Conservation (phyloP, 2,113 vertebrate genomes). For the Mormyrus lacerda region DNA sequence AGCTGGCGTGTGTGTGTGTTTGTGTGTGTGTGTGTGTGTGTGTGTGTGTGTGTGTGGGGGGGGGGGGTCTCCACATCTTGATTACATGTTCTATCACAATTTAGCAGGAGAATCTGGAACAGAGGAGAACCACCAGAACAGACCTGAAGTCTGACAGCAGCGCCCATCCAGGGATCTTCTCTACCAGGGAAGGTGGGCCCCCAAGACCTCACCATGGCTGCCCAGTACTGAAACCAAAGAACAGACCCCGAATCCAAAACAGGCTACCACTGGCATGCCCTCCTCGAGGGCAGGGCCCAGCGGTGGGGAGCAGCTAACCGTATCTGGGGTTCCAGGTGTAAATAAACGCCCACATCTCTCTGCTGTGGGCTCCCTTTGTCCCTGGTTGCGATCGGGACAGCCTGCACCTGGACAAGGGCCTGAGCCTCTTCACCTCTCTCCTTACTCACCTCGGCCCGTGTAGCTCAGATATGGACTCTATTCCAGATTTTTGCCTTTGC, state of each 20-base stretch:
- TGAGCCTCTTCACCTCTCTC: neutral
- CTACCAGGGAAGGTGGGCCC: slow-evolving; percentile 83
- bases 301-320: neutral
- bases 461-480: neutral
- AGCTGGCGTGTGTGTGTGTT: neutral
- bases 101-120: slow-evolving; percentile 79
- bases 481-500: neutral
- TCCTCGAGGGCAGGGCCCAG: neutral
- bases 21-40: neutral
- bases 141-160: slow-evolving; percentile 72
- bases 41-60: neutral
- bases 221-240: neutral
- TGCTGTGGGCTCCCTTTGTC: neutral
- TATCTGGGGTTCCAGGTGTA: neutral
- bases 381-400: neutral
- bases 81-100: neutral
- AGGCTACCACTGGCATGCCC: neutral
- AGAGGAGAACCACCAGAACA: slow-evolving; percentile 73
- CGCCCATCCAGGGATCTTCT: slow-evolving; percentile 83
- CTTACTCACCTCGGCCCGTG: neutral
- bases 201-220: neutral
- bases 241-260: neutral
- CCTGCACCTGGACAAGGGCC: neutral
- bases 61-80: slow-evolving; percentile 26
- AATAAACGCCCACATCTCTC: neutral